phyloP scores from a whole-genome alignment of 2,888 invertebrate species.

The Oligia latruncula region DNA sequence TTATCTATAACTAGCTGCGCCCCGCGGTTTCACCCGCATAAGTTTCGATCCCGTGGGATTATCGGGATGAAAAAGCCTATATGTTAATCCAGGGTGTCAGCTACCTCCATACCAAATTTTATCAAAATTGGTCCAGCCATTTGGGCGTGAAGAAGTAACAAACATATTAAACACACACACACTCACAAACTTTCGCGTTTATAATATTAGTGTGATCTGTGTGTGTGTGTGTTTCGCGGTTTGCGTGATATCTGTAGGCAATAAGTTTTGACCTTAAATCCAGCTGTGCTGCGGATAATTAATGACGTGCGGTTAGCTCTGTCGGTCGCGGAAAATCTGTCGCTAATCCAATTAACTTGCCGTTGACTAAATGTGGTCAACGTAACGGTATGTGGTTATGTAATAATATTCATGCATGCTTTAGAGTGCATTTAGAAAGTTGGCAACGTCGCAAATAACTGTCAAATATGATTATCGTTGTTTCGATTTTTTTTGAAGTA shows the following conservation, averaged over 20 bases:
- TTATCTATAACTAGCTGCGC: background rate
- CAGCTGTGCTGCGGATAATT: background rate
- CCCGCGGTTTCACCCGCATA: too few species aligned
- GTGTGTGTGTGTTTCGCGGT: background rate
- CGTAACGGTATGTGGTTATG: background rate
- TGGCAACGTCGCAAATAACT: background rate
- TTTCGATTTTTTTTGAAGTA: background rate
- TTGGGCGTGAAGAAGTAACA: too few species aligned
- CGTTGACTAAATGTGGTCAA: conserved; percentile 10
- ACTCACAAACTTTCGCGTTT: too few species aligned
- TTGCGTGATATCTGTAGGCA: background rate
- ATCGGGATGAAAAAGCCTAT: too few species aligned
- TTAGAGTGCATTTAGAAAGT: background rate
- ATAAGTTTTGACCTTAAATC: background rate
- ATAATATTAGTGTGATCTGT: background rate
- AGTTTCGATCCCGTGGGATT: too few species aligned
- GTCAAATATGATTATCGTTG: background rate
- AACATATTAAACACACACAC: too few species aligned
- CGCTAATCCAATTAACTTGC: conserved; percentile 7
- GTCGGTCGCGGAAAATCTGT: conserved; percentile 10
- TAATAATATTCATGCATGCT: background rate
- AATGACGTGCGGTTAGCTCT: conserved; percentile 17
- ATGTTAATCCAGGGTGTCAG: too few species aligned
- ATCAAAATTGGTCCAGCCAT: too few species aligned
- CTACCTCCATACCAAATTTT: too few species aligned